Percentiles rank a stretch among this genome's conserved stretches.
These are phyloP conservation scores for Rhyacichthys aspro DNA, from an alignment of 2,797 vertebrate species.

Conservation along the genomic window DNA sequence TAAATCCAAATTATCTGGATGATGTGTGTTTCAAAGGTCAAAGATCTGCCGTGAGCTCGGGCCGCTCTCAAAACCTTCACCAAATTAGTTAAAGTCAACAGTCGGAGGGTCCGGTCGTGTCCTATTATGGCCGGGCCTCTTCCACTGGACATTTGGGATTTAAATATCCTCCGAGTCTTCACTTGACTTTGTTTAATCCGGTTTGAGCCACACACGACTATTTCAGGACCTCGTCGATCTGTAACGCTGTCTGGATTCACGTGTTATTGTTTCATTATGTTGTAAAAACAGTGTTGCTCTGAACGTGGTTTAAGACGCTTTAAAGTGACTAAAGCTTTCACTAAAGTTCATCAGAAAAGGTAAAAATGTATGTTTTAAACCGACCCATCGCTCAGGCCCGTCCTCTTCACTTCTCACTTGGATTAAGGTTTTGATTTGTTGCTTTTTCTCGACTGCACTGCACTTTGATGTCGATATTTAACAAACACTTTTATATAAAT, in stretches of 20 bases:
- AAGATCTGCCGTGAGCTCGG: constrained; percentile 15
- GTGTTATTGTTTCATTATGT: not conserved
- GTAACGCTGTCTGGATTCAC: not conserved
- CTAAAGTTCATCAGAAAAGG: too few relatives aligned
- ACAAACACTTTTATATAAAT: too few relatives aligned
- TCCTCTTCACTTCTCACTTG: too few relatives aligned
- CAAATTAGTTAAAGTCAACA: constrained; percentile 60
- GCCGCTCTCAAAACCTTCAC: constrained; percentile 43
- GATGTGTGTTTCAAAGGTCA: constrained; percentile 10
- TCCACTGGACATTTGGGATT: constrained; percentile 50
- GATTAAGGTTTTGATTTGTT: too few relatives aligned
- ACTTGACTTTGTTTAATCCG: constrained; percentile 31
- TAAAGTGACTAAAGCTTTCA: not conserved
- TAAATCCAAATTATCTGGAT: constrained; percentile 9
- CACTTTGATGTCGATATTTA: too few relatives aligned
- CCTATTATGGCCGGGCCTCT: constrained; percentile 55
- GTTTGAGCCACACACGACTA: constrained; percentile 16
- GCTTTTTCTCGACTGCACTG: too few relatives aligned
- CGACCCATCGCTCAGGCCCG: too few relatives aligned
- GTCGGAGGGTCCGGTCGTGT: constrained; percentile 34
- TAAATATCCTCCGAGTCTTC: constrained; percentile 49
- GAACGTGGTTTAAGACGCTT: not conserved
- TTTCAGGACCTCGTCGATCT: not conserved
- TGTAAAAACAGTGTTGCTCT: not conserved
- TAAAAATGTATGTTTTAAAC: too few relatives aligned